phyloP scores from a whole-genome alignment of 2,797 vertebrate genomes.

The Hipposideros larvatus region DNA sequence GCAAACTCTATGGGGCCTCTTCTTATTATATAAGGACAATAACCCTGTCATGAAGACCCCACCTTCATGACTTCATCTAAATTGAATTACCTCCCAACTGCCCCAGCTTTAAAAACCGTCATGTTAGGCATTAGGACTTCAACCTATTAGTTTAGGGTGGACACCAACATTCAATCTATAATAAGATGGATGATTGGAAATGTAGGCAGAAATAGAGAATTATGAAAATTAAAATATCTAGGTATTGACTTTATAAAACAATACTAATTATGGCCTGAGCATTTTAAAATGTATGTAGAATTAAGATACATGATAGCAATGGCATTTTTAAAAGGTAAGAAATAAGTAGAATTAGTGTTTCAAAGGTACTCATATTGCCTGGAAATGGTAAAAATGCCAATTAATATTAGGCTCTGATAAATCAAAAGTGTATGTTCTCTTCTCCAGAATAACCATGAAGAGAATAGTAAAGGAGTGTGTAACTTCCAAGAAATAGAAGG shows the following conservation, averaged over 20 bases:
- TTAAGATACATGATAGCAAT: background rate
- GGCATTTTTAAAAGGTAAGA: background rate
- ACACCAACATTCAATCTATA: background rate
- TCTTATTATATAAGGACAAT: background rate
- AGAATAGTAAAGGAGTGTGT: background rate
- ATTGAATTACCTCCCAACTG: background rate
- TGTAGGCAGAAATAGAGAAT: background rate
- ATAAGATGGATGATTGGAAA: background rate
- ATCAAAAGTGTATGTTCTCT: background rate
- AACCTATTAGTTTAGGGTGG: background rate
- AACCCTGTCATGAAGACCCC: background rate
- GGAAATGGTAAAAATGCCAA: background rate
- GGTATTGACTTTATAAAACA: background rate
- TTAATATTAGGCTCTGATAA: background rate
- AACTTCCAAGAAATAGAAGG: background rate
- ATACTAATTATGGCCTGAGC: background rate
- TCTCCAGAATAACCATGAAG: background rate
- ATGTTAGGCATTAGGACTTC: background rate
- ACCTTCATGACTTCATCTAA: background rate
- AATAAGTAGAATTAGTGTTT: background rate
- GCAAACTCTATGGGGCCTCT: background rate
- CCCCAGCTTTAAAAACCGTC: background rate
- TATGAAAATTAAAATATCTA: background rate
- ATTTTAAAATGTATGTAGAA: background rate
- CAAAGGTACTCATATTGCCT: background rate